phyloP scores from a whole-genome alignment of 1,140 invertebrate species.

The Trichonephila clavipes region DNA sequence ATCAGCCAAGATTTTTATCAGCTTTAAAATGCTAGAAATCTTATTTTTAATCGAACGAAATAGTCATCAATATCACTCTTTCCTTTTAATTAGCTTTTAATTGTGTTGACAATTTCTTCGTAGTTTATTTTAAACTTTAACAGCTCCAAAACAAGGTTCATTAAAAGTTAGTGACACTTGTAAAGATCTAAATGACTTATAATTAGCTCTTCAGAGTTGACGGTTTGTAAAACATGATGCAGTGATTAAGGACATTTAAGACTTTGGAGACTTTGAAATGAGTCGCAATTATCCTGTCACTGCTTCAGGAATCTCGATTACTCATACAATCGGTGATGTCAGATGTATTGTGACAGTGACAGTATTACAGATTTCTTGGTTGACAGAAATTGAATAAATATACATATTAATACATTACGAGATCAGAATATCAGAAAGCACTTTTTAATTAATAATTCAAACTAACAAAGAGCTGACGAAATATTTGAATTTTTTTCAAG shows the following conservation, averaged over 20 bases:
- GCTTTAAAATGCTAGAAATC: too few species aligned
- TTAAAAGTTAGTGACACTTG: conserved; percentile 16
- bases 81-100: conserved; percentile 4
- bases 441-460: too few species aligned
- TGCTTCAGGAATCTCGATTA: background rate
- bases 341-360: background rate
- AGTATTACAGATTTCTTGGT: background rate
- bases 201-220: background rate
- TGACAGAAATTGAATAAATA: too few species aligned
- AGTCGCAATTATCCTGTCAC: background rate
- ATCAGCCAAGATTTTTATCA: too few species aligned
- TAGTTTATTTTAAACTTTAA: background rate
- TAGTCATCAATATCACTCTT: background rate
- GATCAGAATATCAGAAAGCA: too few species aligned
- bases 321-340: background rate
- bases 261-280: background rate
- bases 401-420: too few species aligned
- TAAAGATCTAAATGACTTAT: background rate
- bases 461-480: too few species aligned
- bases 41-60: background rate
- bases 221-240: background rate
- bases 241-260: background rate
- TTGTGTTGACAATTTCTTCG: background rate
- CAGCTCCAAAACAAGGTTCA: background rate
- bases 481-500: too few species aligned